Base-by-base conservation (phyloP, 2,113 vertebrate genomes). In the Fulmarus glacialis region DNA sequence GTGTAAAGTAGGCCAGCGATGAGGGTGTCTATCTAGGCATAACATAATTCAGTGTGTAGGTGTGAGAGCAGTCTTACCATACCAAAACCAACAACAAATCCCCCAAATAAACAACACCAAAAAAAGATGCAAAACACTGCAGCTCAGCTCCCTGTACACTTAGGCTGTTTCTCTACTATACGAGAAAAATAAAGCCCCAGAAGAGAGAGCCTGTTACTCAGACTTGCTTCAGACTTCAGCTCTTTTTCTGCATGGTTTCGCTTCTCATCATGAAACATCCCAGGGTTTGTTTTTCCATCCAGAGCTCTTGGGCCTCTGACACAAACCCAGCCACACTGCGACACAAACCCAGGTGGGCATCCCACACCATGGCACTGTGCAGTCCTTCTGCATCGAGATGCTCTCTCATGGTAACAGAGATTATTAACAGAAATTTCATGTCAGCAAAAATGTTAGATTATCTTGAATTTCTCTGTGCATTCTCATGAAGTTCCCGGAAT, bases 331-430 rank as follows among this genome's bases (percentile, higher is more conserved):
- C 22, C 4, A 19, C 59, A 11, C 59, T 38, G 50, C 5, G 15
- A 15, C 43, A 79, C 38, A 66, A 71, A 62, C 74, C 42, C 63
- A 36, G 63, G 14, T 0, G 22, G 27, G 32, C 29, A 50, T 42
- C 34, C 55, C 64, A n/a, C 48, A 48, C 40, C 40, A 12, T 0
- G 24, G 36, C 34, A 50, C 30, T 40, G n/a, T 8, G 7, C 0
- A 2, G 18, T 20, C 42, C 60, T 43, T 59, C 82, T 2, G 0
- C 68, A 34, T 4, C 0, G 0, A 48, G 56, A 78, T 64, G 56
- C 14, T 63, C 26, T 82, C 47, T 66, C 22, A 52, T 2, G 29
- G 27, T 9, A 71, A 34, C 36, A 63, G 36, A 24, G n/a, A n/a
- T n/a, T n/a, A n/a, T n/a, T n/a, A n/a, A n/a, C n/a, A n/a, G 32